Evolutionary conservation across 2,797 vertebrate genomes (phyloP).

Genomic region (Pangasius larnaudii): DNA sequence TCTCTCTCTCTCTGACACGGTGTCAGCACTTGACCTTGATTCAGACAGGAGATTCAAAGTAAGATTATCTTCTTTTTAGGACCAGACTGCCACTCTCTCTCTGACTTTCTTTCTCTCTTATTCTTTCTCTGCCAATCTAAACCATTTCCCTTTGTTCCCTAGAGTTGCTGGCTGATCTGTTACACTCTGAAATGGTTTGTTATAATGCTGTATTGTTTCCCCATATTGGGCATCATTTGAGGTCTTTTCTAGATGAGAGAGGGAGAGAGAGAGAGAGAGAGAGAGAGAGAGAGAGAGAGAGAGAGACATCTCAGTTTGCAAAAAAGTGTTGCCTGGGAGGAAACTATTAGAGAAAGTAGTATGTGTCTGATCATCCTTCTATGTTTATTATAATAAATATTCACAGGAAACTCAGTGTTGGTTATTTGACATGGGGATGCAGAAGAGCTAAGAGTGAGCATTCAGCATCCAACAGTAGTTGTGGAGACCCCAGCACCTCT

Average conservation of each 20-base stretch:
- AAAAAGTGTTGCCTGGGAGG: neutral
- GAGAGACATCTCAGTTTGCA: neutral
- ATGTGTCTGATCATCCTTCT: neutral
- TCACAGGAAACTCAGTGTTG: neutral
- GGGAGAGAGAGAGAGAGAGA: neutral
- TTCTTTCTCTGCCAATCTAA: constrained; percentile 20
- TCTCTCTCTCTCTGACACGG: constrained; percentile 18
- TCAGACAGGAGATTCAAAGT: constrained; percentile 42
- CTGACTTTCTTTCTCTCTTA: constrained; percentile 11
- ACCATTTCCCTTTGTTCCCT: constrained; percentile 11
- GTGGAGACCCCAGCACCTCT: neutral
- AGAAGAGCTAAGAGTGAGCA: neutral
- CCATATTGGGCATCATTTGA: neutral
- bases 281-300: neutral
- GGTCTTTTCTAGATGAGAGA: neutral
- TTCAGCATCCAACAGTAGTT: neutral
- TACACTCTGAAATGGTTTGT: constrained; percentile 23
- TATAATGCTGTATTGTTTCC: constrained; percentile 7
- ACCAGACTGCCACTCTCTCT: constrained; percentile 11
- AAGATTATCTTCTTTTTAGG: constrained; percentile 46
- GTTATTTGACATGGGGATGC: neutral
- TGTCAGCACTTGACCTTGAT: constrained; percentile 54
- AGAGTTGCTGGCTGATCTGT: constrained; percentile 34
- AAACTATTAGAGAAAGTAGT: neutral
- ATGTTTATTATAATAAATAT: neutral